phyloP scores from a whole-genome alignment of 2,113 vertebrate species.

The Toxotes chatareus region DNA sequence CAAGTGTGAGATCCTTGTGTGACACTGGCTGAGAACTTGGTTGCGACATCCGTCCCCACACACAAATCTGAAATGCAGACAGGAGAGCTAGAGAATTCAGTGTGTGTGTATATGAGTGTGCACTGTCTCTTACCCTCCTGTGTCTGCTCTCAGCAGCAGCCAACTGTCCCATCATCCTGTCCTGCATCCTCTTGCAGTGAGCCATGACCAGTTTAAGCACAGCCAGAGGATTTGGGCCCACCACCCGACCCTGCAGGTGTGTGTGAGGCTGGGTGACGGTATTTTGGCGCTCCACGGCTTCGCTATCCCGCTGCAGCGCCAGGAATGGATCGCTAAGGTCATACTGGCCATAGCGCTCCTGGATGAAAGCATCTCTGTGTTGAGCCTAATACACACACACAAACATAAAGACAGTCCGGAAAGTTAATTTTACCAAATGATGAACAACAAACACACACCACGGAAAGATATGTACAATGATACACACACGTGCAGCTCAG shows the following conservation, averaged over 20 bases:
- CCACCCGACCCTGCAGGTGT: conserved; percentile 80
- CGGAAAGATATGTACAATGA: not conserved
- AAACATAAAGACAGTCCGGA: conserved; percentile 9
- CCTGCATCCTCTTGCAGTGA: conserved; percentile 97
- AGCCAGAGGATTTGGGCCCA: conserved; percentile 91
- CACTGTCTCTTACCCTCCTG: conserved; percentile 86
- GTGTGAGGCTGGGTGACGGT: conserved; percentile 76
- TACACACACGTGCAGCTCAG: not conserved
- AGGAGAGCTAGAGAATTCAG: not conserved
- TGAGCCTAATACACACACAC: conserved; percentile 86
- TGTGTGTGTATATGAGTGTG: not conserved
- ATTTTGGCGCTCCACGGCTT: conserved; percentile 81
- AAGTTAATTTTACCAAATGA: not conserved
- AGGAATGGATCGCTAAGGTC: conserved; percentile 95
- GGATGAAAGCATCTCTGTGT: conserved; percentile 92
- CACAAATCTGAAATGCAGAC: conserved; percentile 7
- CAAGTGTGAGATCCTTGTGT: conserved; percentile 33
- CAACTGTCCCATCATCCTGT: conserved; percentile 94
- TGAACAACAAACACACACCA: not conserved
- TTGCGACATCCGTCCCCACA: conserved; percentile 17
- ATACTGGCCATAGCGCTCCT: conserved; percentile 96
- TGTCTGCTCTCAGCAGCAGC: conserved; percentile 93
- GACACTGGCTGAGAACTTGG: conserved; percentile 3
- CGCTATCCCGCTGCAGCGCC: conserved; percentile 95
- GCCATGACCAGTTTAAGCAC: conserved; percentile 95